A percentile compares a stretch with the other conserved stretches of the same genome.
Conservation (phyloP, 1,140 invertebrate genomes). For the Drosophila arizonae region DNA sequence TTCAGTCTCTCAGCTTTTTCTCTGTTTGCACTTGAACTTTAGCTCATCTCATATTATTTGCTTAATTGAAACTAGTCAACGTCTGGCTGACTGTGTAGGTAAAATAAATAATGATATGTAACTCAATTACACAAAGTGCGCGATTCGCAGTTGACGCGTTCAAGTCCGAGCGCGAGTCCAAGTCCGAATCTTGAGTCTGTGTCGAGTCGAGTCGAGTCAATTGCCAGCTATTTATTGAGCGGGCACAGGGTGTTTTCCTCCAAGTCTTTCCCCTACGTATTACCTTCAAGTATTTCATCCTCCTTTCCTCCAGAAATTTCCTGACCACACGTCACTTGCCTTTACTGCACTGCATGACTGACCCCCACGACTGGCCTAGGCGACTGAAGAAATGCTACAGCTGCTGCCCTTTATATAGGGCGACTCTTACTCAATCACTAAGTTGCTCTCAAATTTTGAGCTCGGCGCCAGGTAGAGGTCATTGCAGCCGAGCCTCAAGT, state of each 20-base stretch:
- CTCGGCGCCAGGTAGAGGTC: too few species aligned
- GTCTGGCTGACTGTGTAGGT: conserved; percentile 47
- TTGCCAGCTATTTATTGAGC: conserved; percentile 10
- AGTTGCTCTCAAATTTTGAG: background rate
- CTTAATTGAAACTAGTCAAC: conserved; percentile 76
- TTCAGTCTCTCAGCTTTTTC: background rate
- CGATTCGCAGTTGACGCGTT: conserved; percentile 4
- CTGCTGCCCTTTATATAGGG: too few species aligned
- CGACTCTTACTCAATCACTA: too few species aligned
- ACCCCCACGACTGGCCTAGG: too few species aligned
- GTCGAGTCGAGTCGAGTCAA: background rate
- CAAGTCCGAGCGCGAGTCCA: background rate
- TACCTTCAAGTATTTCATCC: too few species aligned
- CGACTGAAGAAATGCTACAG: too few species aligned
- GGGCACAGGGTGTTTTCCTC: conserved; percentile 34
- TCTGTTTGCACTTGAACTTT: conserved; percentile 71
- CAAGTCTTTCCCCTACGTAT: too few species aligned
- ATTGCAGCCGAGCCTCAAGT: too few species aligned
- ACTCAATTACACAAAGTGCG: conserved; percentile 65
- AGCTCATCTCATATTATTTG: conserved; percentile 64
- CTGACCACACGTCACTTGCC: too few species aligned
- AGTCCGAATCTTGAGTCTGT: background rate
- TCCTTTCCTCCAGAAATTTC: too few species aligned
- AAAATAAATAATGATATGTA: conserved; percentile 67
- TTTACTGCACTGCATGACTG: too few species aligned